These are phyloP conservation scores for Eueides isabella DNA, from an alignment of 1,140 invertebrate genomes.

Conservation along the genomic window DNA sequence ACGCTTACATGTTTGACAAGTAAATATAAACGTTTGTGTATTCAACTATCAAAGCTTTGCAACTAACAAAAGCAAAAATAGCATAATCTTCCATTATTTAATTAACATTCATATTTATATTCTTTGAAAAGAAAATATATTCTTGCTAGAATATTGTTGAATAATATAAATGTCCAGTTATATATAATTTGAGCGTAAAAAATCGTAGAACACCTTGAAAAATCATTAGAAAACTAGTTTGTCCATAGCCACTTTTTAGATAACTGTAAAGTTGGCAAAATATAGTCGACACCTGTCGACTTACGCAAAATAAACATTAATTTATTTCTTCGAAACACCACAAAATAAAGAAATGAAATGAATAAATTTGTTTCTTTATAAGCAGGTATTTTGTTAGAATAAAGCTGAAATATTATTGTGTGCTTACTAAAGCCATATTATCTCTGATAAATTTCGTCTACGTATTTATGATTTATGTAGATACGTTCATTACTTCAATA, in stretches of 20 bases:
- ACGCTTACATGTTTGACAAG: conserved; percentile 31
- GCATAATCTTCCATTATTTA: neutral
- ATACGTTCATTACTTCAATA: neutral
- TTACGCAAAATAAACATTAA: neutral
- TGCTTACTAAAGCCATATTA: no score
- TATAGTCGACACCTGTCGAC: conserved; percentile 13
- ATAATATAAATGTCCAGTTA: conserved; percentile 21
- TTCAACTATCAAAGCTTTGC: conserved; percentile 1
- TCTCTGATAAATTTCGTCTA: no score
- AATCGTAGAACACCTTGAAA: conserved; percentile 33
- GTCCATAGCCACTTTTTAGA: conserved; percentile 15
- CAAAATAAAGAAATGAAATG: no score
- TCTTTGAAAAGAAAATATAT: neutral
- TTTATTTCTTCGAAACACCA: conserved; percentile 1
- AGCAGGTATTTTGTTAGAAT: neutral
- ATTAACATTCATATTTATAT: no score
- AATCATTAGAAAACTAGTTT: conserved; percentile 37
- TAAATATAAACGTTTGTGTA: conserved; percentile 24
- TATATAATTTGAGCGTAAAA: conserved; percentile 22
- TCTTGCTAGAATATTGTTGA: neutral
- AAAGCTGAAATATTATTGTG: neutral
- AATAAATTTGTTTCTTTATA: no score
- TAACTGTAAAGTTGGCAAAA: conserved; percentile 30
- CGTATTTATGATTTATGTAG: no score
- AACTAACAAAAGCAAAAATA: neutral